Percentiles rank a stretch among this genome's conserved stretches.
phyloP scores from a whole-genome alignment of 2,113 vertebrate species.

The Rhinogobius similis region DNA sequence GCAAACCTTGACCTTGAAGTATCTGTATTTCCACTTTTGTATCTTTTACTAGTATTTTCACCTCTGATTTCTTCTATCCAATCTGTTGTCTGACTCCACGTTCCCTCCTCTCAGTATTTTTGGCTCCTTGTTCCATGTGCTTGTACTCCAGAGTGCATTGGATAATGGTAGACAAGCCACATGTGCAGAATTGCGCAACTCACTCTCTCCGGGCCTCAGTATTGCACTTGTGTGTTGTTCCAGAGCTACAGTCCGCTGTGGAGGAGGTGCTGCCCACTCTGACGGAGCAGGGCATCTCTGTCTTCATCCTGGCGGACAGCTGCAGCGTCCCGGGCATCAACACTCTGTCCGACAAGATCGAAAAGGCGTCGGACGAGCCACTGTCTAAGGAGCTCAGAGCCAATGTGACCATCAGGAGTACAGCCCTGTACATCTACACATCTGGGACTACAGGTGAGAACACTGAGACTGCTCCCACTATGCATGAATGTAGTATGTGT shows the following conservation, averaged over 20 bases:
- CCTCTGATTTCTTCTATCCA: neutral
- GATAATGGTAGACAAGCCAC: slow-evolving; percentile 24
- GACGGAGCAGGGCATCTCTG: slow-evolving; percentile 61
- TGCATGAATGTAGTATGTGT: neutral
- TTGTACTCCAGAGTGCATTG: slow-evolving; percentile 3
- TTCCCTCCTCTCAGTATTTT: slow-evolving; percentile 2
- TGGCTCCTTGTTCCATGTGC: slow-evolving; percentile 23
- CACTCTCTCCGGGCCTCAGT: slow-evolving; percentile 13
- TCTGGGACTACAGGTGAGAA: slow-evolving; percentile 71
- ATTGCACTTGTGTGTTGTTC: slow-evolving; percentile 22
- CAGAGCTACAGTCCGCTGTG: slow-evolving; percentile 77
- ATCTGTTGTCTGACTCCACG: neutral
- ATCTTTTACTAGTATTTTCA: neutral
- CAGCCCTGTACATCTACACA: slow-evolving; percentile 84
- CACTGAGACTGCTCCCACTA: no score
- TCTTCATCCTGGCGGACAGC: slow-evolving; percentile 75
- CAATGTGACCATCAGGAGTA: slow-evolving; percentile 57
- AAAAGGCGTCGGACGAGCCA: slow-evolving; percentile 68
- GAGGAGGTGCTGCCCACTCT: slow-evolving; percentile 81
- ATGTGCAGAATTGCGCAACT: slow-evolving; percentile 41
- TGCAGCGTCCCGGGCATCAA: slow-evolving; percentile 69
- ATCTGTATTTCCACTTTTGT: no score
- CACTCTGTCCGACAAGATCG: slow-evolving; percentile 66
- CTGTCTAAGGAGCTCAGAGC: slow-evolving; percentile 65
- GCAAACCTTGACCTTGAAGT: neutral